Conservation (phyloP, 2,113 vertebrate genomes). For the Calidris pygmaea region DNA sequence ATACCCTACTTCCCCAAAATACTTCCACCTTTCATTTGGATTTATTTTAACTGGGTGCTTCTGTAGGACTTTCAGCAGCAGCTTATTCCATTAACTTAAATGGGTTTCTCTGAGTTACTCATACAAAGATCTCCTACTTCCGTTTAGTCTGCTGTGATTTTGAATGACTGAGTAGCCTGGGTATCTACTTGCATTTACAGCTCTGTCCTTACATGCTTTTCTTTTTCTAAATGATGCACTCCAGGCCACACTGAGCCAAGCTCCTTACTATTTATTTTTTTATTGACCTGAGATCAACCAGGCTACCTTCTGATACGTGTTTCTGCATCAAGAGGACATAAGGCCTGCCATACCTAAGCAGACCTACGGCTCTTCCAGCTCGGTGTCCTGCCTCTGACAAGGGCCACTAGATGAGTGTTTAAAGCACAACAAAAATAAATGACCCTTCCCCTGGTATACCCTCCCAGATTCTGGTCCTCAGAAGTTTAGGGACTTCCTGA, state of each 20-base stretch:
- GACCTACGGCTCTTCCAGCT: background rate
- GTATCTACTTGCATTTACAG: background rate
- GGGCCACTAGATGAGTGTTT: background rate
- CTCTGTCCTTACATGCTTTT: background rate
- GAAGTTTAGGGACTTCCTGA: background rate
- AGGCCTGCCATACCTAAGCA: background rate
- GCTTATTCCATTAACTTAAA: slow-evolving; percentile 7
- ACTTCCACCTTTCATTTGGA: background rate
- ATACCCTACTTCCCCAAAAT: background rate
- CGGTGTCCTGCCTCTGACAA: background rate
- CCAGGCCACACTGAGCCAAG: background rate
- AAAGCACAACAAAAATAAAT: background rate
- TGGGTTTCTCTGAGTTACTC: background rate
- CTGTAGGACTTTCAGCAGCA: background rate
- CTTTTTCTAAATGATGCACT: background rate
- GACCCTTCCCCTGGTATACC: background rate
- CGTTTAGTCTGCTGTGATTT: background rate
- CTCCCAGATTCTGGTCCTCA: background rate
- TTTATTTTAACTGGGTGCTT: background rate
- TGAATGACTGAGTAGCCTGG: background rate
- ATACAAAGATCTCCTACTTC: background rate
- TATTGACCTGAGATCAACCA: background rate
- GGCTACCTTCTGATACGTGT: background rate
- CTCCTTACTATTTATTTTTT: background rate
- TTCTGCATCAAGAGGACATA: background rate